Evolutionary conservation across 2,888 invertebrate species (phyloP).

Genomic region (Clepsis dumicolana): DNA sequence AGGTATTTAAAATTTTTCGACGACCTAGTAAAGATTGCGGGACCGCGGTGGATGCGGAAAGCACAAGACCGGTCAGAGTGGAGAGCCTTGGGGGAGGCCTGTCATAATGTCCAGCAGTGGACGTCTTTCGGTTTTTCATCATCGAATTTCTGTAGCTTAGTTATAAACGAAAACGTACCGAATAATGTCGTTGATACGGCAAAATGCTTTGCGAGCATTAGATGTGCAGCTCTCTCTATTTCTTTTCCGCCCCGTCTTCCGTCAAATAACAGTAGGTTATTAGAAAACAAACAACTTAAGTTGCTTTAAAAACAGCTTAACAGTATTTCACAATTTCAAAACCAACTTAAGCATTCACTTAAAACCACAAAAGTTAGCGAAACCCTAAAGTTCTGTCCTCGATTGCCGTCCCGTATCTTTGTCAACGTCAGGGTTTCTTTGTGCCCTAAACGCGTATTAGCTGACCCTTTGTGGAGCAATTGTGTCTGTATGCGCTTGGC

Average conservation of each 20-base stretch:
- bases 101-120: too few species aligned
- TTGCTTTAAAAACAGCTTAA: not conserved
- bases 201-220: too few species aligned
- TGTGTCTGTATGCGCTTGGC: conserved; percentile 28
- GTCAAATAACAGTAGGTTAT: not conserved
- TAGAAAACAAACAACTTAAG: not conserved
- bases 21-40: too few species aligned
- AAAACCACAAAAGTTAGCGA: conserved; percentile 22
- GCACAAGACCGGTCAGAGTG: too few species aligned
- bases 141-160: too few species aligned
- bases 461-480: conserved; percentile 20
- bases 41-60: too few species aligned
- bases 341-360: conserved; percentile 14
- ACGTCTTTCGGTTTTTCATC: too few species aligned
- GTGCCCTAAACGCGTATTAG: conserved; percentile 35
- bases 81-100: too few species aligned
- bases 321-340: not conserved
- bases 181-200: too few species aligned
- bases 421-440: conserved; percentile 38
- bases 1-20: too few species aligned
- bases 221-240: too few species aligned
- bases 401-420: conserved; percentile 30
- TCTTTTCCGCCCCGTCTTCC: not conserved
- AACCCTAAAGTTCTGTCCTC: conserved; percentile 26
- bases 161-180: too few species aligned